A percentile compares a stretch with the other conserved stretches of the same genome.
phyloP scores from a whole-genome alignment of 2,797 vertebrate species.

The Parotocinclus haroldoi region DNA sequence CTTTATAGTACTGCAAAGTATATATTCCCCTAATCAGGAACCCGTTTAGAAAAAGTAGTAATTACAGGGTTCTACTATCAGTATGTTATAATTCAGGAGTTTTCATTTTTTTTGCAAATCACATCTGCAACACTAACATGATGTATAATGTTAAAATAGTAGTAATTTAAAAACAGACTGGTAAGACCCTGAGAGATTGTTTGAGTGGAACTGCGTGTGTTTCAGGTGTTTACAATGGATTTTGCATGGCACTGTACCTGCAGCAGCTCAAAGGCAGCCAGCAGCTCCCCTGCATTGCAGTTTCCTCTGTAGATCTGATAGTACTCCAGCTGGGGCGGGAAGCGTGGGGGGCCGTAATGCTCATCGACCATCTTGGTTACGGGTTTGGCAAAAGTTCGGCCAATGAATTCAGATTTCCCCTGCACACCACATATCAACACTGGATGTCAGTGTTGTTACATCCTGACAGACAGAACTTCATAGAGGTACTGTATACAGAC shows the following conservation, averaged over 20 bases:
- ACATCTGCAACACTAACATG: no score
- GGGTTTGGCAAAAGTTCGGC: conserved; percentile 91
- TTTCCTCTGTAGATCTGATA: conserved; percentile 95
- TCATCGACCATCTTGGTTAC: conserved; percentile 95
- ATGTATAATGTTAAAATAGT: neutral
- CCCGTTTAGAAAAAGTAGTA: no score
- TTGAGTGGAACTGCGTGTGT: no score
- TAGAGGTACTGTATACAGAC: no score
- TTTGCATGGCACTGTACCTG: conserved; percentile 74
- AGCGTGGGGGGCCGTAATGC: conserved; percentile 83
- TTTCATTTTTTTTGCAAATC: no score
- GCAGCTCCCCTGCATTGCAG: conserved; percentile 84
- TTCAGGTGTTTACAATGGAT: neutral
- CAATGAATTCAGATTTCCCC: conserved; percentile 97
- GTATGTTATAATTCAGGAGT: no score
- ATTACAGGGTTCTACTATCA: no score
- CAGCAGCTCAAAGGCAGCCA: conserved; percentile 94
- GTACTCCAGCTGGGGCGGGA: conserved; percentile 93
- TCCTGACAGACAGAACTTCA: neutral
- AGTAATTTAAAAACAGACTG: no score
- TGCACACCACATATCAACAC: conserved; percentile 52
- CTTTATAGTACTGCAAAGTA: no score
- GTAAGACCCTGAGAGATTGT: no score
- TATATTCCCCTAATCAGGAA: no score
- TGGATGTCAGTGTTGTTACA: conserved; percentile 37